phyloP scores from a whole-genome alignment of 2,888 invertebrate genomes.

The Mythimna ferrago region DNA sequence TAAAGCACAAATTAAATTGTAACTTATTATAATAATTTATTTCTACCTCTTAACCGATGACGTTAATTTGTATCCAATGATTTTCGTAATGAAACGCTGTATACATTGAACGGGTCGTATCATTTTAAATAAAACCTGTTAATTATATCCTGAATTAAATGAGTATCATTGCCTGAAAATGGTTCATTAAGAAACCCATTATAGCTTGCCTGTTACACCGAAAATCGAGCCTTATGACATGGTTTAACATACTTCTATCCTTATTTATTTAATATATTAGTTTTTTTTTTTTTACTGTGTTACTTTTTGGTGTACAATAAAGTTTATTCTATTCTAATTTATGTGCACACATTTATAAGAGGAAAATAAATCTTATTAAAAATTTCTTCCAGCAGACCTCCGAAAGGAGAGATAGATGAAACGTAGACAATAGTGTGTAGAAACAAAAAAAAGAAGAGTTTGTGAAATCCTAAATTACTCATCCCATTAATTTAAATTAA shows the following conservation, averaged over 20 bases:
- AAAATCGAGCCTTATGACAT: background rate
- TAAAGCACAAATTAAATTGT: slow-evolving; percentile 65
- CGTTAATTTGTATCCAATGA: slow-evolving; percentile 76
- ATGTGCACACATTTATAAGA: background rate
- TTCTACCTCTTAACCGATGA: slow-evolving; percentile 58
- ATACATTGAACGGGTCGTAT: slow-evolving; percentile 73
- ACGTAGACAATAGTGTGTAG: too few relatives aligned
- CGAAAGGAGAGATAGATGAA: too few relatives aligned
- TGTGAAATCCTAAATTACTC: too few relatives aligned
- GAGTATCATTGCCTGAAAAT: slow-evolving; percentile 43
- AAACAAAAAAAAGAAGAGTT: too few relatives aligned
- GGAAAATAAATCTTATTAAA: too few relatives aligned
- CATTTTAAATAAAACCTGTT: slow-evolving; percentile 65
- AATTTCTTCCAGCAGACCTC: too few relatives aligned
- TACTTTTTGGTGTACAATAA: too few relatives aligned
- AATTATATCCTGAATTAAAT: slow-evolving; percentile 46
- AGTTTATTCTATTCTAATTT: too few relatives aligned
- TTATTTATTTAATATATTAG: too few relatives aligned
- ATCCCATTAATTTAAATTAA: too few relatives aligned
- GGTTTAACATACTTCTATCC: background rate
- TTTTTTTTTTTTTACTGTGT: too few relatives aligned
- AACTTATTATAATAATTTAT: slow-evolving; percentile 64
- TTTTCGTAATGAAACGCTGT: slow-evolving; percentile 79
- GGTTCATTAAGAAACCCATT: slow-evolving; percentile 15
- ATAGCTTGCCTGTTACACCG: background rate